phyloP scores from a whole-genome alignment of 2,113 vertebrate species.

The Gallinago paraguaiae region DNA sequence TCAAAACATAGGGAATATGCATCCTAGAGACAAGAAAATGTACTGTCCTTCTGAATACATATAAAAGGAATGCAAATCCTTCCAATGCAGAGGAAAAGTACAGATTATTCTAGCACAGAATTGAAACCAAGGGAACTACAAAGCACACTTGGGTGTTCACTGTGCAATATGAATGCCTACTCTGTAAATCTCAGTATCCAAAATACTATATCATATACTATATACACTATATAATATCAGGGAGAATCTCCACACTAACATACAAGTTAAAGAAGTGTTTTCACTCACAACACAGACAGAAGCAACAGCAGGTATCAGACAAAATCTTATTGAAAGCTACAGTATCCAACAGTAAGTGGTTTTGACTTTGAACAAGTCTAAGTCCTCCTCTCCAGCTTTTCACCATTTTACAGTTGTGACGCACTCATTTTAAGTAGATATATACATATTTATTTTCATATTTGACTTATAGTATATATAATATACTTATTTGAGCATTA shows the following conservation, averaged over 20 bases:
- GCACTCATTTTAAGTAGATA: not conserved
- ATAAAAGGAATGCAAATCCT: constrained; percentile 72
- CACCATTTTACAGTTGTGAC: not conserved
- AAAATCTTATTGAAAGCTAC: not conserved
- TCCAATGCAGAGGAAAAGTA: constrained; percentile 82
- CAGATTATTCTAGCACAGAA: constrained; percentile 80
- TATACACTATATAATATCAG: too few relatives aligned
- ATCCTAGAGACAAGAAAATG: not conserved
- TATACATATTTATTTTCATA: not conserved
- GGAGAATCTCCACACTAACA: not conserved
- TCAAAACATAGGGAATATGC: not conserved
- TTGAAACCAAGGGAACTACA: constrained; percentile 77
- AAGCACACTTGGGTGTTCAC: constrained; percentile 80
- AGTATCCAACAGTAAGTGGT: accelerated
- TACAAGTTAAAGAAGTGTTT: accelerated
- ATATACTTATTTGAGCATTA: not conserved
- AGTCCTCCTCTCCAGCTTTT: not conserved
- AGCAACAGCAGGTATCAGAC: not conserved
- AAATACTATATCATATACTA: too few relatives aligned
- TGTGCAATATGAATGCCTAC: constrained; percentile 17
- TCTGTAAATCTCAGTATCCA: not conserved
- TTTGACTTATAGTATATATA: not conserved
- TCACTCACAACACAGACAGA: not conserved
- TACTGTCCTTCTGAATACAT: constrained; percentile 83
- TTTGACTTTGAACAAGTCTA: not conserved